Conservation (phyloP, 1,140 invertebrate species). For the Rhyzopertha dominica region DNA sequence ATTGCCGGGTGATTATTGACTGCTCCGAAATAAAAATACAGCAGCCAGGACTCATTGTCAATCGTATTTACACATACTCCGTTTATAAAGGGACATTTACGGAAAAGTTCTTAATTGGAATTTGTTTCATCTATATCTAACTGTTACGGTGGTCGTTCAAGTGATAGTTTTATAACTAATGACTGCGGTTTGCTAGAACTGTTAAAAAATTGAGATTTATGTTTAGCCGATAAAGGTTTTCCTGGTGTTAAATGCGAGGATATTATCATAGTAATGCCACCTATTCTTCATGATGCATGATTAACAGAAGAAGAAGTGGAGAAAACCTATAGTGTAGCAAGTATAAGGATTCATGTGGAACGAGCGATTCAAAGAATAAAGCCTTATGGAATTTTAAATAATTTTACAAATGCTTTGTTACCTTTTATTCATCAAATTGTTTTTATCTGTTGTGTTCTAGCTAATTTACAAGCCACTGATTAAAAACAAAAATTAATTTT, state of each 20-base stretch:
- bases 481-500: too few relatives aligned
- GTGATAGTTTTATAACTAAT: constrained; percentile 27
- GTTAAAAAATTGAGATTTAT: constrained; percentile 35
- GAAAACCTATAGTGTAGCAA: constrained; percentile 35
- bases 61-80: constrained; percentile 25
- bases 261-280: constrained; percentile 35
- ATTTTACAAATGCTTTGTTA: constrained; percentile 17
- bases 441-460: constrained; percentile 14
- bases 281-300: constrained; percentile 25
- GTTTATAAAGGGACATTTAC: constrained; percentile 26
- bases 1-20: constrained; percentile 35
- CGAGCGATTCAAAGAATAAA: constrained; percentile 33
- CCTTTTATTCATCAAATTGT: constrained; percentile 17
- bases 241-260: constrained; percentile 18
- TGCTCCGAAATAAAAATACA: constrained; percentile 34
- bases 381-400: constrained; percentile 19
- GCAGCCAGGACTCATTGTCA: not conserved
- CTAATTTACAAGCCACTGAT: constrained; percentile 13
- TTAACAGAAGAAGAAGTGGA: constrained; percentile 34
- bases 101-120: constrained; percentile 23
- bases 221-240: constrained; percentile 44
- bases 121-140: constrained; percentile 31
- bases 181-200: constrained; percentile 36
- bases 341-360: constrained; percentile 40
- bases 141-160: constrained; percentile 27